Conservation (phyloP, 2,113 vertebrate genomes). For the Hydropotes inermis region DNA sequence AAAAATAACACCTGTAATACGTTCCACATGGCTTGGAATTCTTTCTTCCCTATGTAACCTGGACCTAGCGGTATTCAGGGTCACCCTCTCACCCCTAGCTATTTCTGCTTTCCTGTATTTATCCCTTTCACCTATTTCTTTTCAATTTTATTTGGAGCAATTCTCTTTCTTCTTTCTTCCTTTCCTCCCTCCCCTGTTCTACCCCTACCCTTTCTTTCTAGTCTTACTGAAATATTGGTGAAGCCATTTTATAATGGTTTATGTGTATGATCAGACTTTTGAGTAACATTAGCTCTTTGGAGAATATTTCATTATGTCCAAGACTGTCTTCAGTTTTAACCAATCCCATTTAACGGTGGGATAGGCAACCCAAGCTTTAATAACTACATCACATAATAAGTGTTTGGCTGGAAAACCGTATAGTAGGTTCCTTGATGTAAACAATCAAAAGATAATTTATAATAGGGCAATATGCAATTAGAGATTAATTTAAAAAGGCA, state of each 20-base stretch:
- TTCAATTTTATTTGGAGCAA: neutral
- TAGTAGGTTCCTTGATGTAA: neutral
- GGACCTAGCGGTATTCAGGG: neutral
- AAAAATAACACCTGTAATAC: neutral
- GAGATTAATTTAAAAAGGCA: neutral
- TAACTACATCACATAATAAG: neutral
- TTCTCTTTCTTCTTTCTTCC: neutral
- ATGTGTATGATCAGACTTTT: neutral
- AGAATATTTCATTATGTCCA: neutral
- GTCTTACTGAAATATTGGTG: neutral
- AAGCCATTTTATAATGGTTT: neutral
- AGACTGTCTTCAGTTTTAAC: neutral
- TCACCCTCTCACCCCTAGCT: neutral
- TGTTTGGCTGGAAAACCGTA: neutral
- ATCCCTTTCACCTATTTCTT: neutral
- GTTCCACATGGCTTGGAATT: neutral
- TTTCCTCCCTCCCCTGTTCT: too few species aligned
- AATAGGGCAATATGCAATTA: neutral
- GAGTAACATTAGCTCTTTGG: neutral
- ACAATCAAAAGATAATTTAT: neutral
- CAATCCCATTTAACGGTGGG: neutral
- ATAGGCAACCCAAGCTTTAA: neutral
- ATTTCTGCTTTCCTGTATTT: neutral
- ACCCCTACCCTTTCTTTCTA: neutral
- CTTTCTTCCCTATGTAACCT: neutral